Base-by-base conservation (phyloP, 2,888 invertebrate species). In the Hyles lineata region DNA sequence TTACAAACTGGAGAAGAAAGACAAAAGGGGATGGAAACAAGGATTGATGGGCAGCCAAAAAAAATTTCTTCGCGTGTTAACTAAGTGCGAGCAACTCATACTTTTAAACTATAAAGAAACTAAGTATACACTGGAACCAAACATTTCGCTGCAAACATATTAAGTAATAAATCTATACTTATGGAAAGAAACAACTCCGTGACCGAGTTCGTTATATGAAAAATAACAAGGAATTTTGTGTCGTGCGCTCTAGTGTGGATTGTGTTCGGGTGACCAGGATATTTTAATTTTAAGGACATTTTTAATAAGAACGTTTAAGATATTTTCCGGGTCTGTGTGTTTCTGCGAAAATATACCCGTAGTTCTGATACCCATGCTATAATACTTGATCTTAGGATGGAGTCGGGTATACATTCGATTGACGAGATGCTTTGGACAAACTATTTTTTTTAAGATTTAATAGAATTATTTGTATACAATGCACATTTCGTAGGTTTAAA, bases 161-260 rank as follows among this genome's bases (percentile, higher is more conserved):
- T 67, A 63, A 63, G 32, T 19, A 70, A 70, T 55, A 70, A 58
- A 58, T 58, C 32, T n/a, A 70, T 70, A 70, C 55, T 70, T 23
- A 50, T 50, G 25, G n/a, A 23, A 21, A 60, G 15, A 58, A 29
- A 32, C 61, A 32, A 74, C 72, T 70, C 74, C 75, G 73, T 77
- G 77, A 76, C 78, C 75, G 71, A 72, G 73, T 73, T 73, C 73
- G 73, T 76, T 77, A 78, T 74, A 73, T 74, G 62, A 72, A 75
- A 67, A 73, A 73, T 74, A 73, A 76, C 75, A 74, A 76, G 77
- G 74, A 76, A 77, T 78, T 76, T 76, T 73, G 62, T 77, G 72
- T 74, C 74, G 80, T 78, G 79, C 78, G 73, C 70, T 76, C 76
- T 78, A 76, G 73, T 67, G 72, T 67, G 74, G 43, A 72, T 75